phyloP scores from a whole-genome alignment of 2,888 invertebrate genomes.

The Antheraea yamamai region DNA sequence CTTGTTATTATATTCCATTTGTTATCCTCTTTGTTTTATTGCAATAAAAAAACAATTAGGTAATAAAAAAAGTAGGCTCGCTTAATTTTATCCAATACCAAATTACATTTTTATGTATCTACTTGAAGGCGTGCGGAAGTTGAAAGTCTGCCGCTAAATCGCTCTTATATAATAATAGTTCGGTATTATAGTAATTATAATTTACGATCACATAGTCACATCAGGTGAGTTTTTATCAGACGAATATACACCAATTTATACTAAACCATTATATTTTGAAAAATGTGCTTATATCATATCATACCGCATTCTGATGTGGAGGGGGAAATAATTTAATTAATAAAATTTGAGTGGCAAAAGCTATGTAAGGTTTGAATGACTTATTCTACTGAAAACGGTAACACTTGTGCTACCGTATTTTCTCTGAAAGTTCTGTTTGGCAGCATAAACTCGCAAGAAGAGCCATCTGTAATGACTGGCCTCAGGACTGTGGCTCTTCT shows the following conservation, averaged over 20 bases:
- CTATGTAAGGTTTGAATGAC: too few species aligned
- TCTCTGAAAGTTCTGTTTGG: too few species aligned
- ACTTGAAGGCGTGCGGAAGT: not conserved
- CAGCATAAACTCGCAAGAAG: too few species aligned
- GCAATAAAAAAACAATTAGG: not conserved
- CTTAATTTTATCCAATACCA: not conserved
- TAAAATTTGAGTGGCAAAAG: too few species aligned
- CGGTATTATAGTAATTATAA: too few species aligned
- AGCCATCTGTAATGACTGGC: too few species aligned
- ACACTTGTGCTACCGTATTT: too few species aligned
- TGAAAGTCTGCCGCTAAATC: not conserved
- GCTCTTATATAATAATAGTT: not conserved
- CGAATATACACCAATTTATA: not conserved
- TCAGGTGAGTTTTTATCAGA: too few species aligned
- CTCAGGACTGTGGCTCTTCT: too few species aligned
- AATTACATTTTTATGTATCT: not conserved
- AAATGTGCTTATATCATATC: not conserved
- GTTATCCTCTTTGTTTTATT: not conserved
- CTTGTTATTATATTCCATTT: not conserved
- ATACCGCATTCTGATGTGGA: not conserved
- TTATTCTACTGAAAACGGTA: too few species aligned
- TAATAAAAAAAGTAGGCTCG: not conserved
- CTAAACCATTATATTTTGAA: not conserved
- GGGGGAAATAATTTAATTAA: too few species aligned
- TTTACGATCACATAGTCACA: too few species aligned